These are phyloP conservation scores for Meganola albula DNA, from an alignment of 2,888 invertebrate species.

Conservation along the genomic window DNA sequence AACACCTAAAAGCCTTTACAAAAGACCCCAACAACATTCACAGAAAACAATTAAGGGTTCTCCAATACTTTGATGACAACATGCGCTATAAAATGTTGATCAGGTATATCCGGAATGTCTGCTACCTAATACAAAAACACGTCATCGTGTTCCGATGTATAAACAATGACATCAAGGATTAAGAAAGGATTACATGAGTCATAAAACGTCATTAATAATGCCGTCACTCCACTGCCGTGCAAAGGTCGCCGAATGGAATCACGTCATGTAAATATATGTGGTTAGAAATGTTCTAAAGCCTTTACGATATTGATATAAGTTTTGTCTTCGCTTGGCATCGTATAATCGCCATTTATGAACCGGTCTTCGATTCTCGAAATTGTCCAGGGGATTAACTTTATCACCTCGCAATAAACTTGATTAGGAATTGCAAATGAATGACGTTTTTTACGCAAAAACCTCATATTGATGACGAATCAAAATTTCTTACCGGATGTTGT, in stretches of 20 bases:
- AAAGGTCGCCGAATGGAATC: neutral
- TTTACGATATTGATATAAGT: too few species aligned
- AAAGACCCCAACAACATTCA: too few species aligned
- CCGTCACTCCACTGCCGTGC: too few species aligned
- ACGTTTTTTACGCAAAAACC: slow-evolving; percentile 11
- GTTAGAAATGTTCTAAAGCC: too few species aligned
- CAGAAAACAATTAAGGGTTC: too few species aligned
- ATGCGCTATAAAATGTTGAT: too few species aligned
- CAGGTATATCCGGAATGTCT: too few species aligned
- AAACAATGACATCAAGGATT: slow-evolving; percentile 4
- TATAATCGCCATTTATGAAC: slow-evolving; percentile 15
- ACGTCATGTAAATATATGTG: too few species aligned
- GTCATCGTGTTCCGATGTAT: slow-evolving; percentile 3
- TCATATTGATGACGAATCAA: slow-evolving; percentile 14
- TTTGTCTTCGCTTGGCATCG: slow-evolving; percentile 10
- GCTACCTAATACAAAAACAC: slow-evolving; percentile 3
- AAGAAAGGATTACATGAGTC: slow-evolving; percentile 14
- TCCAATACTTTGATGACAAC: too few species aligned
- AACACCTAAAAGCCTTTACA: too few species aligned
- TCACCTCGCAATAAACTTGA: slow-evolving; percentile 23
- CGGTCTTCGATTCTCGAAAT: slow-evolving; percentile 18
- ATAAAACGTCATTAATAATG: slow-evolving; percentile 11
- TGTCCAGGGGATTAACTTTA: too few species aligned
- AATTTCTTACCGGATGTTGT: slow-evolving; percentile 5
- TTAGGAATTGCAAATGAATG: slow-evolving; percentile 23